A percentile compares a stretch with the other conserved stretches of the same genome.
phyloP scores from a whole-genome alignment of 2,888 invertebrate genomes.

The Imbricaverruca yamaguchii region DNA sequence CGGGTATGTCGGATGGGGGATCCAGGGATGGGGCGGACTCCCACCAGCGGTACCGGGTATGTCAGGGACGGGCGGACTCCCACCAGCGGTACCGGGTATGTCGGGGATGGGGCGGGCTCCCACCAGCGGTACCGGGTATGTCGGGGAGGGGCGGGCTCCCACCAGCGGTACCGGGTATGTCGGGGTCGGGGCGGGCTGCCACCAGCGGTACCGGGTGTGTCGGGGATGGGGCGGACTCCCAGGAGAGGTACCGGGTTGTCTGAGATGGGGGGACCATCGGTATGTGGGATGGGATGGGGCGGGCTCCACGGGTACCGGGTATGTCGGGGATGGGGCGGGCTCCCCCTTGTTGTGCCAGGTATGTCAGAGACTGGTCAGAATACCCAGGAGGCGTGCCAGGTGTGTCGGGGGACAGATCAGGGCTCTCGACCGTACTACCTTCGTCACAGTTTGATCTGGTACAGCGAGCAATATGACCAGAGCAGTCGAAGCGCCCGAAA shows the following conservation, averaged over 20 bases:
- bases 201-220: too few relatives aligned
- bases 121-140: background rate
- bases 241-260: constrained; percentile 1
- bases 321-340: background rate
- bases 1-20: too few relatives aligned
- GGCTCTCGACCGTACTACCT: too few relatives aligned
- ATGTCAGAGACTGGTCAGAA: background rate
- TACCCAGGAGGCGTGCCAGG: background rate
- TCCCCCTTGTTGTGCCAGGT: background rate
- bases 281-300: too few relatives aligned
- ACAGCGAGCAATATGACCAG: too few relatives aligned
- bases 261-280: background rate
- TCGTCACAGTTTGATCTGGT: too few relatives aligned
- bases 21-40: too few relatives aligned
- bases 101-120: background rate
- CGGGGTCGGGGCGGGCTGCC: too few relatives aligned
- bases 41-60: too few relatives aligned
- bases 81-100: background rate
- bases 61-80: too few relatives aligned
- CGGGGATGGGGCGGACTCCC: background rate
- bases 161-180: too few relatives aligned
- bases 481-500: too few relatives aligned
- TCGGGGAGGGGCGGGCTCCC: background rate
- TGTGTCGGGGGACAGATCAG: background rate
- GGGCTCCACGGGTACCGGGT: background rate